These are phyloP conservation scores for Pelochelys cantorii DNA, from an alignment of 2,797 vertebrate genomes.

Conservation along the genomic window DNA sequence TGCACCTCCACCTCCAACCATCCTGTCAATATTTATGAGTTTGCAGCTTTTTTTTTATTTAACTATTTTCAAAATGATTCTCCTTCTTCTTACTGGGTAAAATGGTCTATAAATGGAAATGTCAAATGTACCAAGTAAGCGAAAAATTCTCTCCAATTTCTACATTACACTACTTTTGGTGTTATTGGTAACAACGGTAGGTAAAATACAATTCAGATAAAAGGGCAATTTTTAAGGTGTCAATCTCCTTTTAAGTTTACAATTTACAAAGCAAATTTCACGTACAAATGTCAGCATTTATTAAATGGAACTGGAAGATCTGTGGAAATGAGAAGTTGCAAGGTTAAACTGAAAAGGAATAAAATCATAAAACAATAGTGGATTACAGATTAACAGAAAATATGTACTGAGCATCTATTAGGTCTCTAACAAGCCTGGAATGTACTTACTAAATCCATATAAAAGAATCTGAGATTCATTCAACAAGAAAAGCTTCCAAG, in stretches of 20 bases:
- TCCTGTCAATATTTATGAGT: not conserved
- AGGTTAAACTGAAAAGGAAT: not conserved
- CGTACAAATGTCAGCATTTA: not conserved
- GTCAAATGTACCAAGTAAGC: not conserved
- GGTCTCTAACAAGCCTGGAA: not conserved
- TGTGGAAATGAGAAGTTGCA: not conserved
- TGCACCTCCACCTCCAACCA: not conserved
- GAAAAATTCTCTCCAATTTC: not conserved
- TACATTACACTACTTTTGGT: not conserved
- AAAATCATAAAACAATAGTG: not conserved
- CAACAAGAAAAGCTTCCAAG: not conserved
- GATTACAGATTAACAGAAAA: not conserved
- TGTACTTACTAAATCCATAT: not conserved
- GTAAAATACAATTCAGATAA: not conserved
- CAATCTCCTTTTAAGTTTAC: not conserved
- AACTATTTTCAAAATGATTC: not conserved
- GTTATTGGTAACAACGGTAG: not conserved
- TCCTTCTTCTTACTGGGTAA: not conserved
- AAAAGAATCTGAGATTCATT: not conserved
- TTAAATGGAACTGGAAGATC: not conserved
- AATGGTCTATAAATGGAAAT: not conserved
- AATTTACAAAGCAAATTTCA: not conserved
- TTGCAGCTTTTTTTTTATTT: not conserved
- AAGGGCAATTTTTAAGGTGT: fast-evolving
- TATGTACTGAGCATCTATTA: not conserved